A percentile compares a stretch with the other conserved stretches of the same genome.
These are phyloP conservation scores for Trigoniulus corallinus DNA, from an alignment of 1,140 invertebrate species.

Conservation along the genomic window DNA sequence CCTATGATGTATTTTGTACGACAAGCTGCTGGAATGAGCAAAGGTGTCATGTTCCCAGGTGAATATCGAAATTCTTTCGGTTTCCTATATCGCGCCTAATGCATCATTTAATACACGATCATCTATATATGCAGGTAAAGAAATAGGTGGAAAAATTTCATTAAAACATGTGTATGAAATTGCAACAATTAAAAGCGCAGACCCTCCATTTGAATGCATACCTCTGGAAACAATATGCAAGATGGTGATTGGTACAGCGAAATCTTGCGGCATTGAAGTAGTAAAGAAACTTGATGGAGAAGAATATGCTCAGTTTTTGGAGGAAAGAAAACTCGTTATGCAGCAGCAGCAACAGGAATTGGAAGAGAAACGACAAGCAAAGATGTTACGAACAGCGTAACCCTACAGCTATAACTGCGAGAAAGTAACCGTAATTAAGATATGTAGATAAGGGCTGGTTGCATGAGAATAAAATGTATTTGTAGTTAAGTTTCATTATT, in stretches of 20 bases:
- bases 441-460: too few relatives aligned
- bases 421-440: conserved; percentile 1
- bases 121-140: conserved; percentile 34
- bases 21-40: conserved; percentile 80
- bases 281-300: conserved; percentile 59
- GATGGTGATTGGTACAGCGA: conserved; percentile 55
- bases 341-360: conserved; percentile 57
- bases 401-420: too few relatives aligned
- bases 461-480: too few relatives aligned
- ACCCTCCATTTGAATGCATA: conserved; percentile 50
- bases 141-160: conserved; percentile 77
- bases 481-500: too few relatives aligned
- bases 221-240: conserved; percentile 60
- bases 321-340: conserved; percentile 52
- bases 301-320: conserved; percentile 69
- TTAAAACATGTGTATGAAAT: conserved; percentile 98
- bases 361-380: conserved; percentile 75
- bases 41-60: conserved; percentile 61
- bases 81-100: background rate
- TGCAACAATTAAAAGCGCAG: conserved; percentile 77
- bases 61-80: conserved; percentile 14
- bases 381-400: conserved; percentile 67
- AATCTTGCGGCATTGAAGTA: conserved; percentile 66
- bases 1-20: conserved; percentile 73
- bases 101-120: too few relatives aligned